Evolutionary conservation across 1,140 invertebrate genomes (phyloP), one percentile per base, ranked within the genome.

Genomic region (Drosophila erecta): DNA sequence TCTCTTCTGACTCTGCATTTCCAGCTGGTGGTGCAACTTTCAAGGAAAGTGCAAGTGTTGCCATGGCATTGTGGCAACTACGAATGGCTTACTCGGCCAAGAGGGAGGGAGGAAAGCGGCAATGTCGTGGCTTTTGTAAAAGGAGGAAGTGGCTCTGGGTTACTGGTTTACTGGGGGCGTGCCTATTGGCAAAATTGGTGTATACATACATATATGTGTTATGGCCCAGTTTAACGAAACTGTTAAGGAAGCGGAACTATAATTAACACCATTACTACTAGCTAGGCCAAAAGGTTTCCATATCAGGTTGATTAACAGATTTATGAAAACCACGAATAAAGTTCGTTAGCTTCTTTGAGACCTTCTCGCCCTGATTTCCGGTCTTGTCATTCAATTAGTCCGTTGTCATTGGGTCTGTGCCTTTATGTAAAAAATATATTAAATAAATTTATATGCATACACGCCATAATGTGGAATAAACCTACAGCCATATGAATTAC

Each of bases 41-140:
- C 86, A 57, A 77, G 69, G 86, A 90, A 90, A 90, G 87, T 87
- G 87, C 87, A 90, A 90, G 79, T 90, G 71, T 90, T 90, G 74
- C 79, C 83, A 66, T 87, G 80, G 77, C 87, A 90, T 90, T 90
- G 87, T 84, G 41, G 69, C 37, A 70, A 57, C 66, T 27, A 41
- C 51, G 35, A 70, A 57, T 86, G 10, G 62, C 35, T 35, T 24
- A 27, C 22, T 55, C 38, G 69, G 62, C 24, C 35, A 37, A 37
- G 35, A 12, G 35, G 12, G 35, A 12, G 35, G 1, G n/a, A 15
- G 53, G 30, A 24, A 33, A 44, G 53, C 47, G 70, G 81, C 59
- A 61, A 72, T 83, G 80, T 69, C 58, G 66, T 66, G 71, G 71
- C 66, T 67, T 61, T 79, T 56, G 59, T 77, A 46, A 57, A 73